Conservation (phyloP, 2,888 invertebrate genomes). For the Melitaea athalia region DNA sequence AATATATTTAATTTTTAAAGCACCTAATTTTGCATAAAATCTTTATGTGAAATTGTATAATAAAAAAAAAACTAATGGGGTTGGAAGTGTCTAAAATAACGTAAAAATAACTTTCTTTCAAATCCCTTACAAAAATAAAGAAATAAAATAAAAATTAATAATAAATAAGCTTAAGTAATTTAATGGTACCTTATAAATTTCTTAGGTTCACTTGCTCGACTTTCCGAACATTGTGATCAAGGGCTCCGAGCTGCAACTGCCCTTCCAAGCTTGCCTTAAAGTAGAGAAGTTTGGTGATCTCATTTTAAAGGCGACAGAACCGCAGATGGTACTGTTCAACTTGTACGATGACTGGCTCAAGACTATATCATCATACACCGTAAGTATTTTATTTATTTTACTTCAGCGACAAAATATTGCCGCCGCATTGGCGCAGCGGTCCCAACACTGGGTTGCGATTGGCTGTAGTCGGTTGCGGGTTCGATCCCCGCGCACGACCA, state of each 20-base stretch:
- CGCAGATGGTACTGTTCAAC: slow-evolving; percentile 99
- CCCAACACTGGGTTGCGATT: too few relatives aligned
- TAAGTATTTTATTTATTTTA: slow-evolving; percentile 54
- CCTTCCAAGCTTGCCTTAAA: slow-evolving; percentile 99
- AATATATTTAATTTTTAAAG: too few relatives aligned
- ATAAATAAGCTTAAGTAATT: neutral
- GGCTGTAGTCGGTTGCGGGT: too few relatives aligned
- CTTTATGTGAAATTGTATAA: too few relatives aligned
- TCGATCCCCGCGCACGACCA: too few relatives aligned
- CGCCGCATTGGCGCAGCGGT: too few relatives aligned
- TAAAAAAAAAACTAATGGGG: too few relatives aligned
- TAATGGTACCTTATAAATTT: neutral
- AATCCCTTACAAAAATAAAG: too few relatives aligned
- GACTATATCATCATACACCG: slow-evolving; percentile 99
- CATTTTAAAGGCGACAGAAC: slow-evolving; percentile 99
- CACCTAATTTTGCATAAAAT: neutral
- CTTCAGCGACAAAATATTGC: neutral
- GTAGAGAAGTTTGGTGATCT: slow-evolving; percentile 99
- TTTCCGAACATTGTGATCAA: slow-evolving; percentile 99
- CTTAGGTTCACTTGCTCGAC: slow-evolving; percentile 96
- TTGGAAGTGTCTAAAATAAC: too few relatives aligned
- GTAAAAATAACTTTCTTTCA: too few relatives aligned
- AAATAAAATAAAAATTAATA: too few relatives aligned
- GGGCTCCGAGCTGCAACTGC: slow-evolving; percentile 98
- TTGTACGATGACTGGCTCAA: slow-evolving; percentile 99